These are phyloP conservation scores for Caranx melampygus DNA, from an alignment of 2,113 vertebrate species.

Conservation along the genomic window DNA sequence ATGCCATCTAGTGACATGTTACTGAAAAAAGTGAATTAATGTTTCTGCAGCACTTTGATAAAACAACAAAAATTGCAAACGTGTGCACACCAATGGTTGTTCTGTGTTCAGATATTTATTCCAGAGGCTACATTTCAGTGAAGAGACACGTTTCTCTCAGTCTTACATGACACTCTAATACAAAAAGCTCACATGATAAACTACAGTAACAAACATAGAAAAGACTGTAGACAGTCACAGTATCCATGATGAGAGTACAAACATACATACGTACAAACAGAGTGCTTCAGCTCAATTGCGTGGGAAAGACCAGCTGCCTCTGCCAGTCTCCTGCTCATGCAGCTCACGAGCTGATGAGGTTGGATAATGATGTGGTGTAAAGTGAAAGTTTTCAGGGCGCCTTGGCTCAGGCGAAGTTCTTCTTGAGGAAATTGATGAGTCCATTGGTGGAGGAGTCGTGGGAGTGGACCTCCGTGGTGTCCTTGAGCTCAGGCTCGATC, in stretches of 20 bases:
- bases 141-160: slow-evolving; percentile 14
- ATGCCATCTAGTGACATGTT: slow-evolving; percentile 76
- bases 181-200: slow-evolving; percentile 44
- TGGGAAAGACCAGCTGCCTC: slow-evolving; percentile 64
- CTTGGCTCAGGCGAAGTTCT: slow-evolving; percentile 85
- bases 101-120: slow-evolving; percentile 60
- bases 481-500: slow-evolving; percentile 94
- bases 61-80: background rate
- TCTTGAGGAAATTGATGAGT: slow-evolving; percentile 96
- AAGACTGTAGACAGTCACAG: slow-evolving; percentile 45
- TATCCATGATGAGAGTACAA: slow-evolving; percentile 67
- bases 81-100: background rate
- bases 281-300: slow-evolving; percentile 75
- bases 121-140: slow-evolving; percentile 26
- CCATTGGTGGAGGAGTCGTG: slow-evolving; percentile 97
- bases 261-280: slow-evolving; percentile 71
- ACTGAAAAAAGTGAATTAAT: background rate
- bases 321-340: slow-evolving; percentile 34
- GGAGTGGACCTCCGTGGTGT: slow-evolving; percentile 87
- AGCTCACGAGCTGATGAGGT: slow-evolving; percentile 43
- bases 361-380: slow-evolving; percentile 54
- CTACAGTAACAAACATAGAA: slow-evolving; percentile 20
- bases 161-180: slow-evolving; percentile 37
- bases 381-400: slow-evolving; percentile 59
- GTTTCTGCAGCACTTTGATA: background rate